phyloP scores from a whole-genome alignment of 2,888 invertebrate genomes.

The Disparrhopalites patrizii region DNA sequence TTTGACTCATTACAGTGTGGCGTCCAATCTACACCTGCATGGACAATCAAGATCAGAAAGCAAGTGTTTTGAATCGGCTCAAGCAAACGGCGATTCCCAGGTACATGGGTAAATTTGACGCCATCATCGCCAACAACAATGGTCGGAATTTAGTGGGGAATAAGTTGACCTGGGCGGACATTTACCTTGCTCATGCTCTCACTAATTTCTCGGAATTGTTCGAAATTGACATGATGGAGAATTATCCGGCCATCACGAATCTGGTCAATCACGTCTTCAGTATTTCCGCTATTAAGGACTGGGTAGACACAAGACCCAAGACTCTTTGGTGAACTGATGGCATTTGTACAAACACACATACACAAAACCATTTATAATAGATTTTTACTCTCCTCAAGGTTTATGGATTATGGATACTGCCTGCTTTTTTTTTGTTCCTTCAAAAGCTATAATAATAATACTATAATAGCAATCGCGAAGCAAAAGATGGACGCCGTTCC shows the following conservation, averaged over 20 bases:
- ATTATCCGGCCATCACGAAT: conserved; percentile 7
- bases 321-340: neutral
- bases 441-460: too few relatives aligned
- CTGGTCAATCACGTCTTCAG: conserved; percentile 10
- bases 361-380: too few relatives aligned
- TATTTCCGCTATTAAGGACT: conserved; percentile 9
- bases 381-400: too few relatives aligned
- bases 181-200: conserved; percentile 14
- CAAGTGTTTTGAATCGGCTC: neutral
- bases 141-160: conserved; percentile 14
- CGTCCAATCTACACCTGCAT: neutral
- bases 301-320: conserved; percentile 4
- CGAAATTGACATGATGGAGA: neutral
- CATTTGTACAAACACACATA: too few relatives aligned
- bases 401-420: too few relatives aligned
- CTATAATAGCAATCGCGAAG: too few relatives aligned
- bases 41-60: conserved; percentile 1
- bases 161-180: conserved; percentile 24
- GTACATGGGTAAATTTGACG: conserved; percentile 9
- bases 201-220: neutral
- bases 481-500: too few relatives aligned
- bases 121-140: conserved; percentile 12
- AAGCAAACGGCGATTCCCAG: neutral
- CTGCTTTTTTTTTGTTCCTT: too few relatives aligned
- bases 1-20: conserved; percentile 9